Base-by-base conservation (phyloP, 2,888 invertebrate species). In the Patella depressa region DNA sequence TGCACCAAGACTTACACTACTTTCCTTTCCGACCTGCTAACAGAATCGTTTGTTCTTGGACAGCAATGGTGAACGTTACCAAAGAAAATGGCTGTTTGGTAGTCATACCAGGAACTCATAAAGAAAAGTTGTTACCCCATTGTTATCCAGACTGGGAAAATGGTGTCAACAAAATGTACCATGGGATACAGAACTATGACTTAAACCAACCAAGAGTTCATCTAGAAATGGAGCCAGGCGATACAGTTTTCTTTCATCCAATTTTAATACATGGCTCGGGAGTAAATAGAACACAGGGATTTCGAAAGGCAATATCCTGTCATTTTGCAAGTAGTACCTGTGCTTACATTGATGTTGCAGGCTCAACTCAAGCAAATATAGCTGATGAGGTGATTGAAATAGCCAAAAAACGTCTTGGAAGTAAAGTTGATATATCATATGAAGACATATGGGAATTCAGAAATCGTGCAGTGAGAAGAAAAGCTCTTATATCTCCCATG, bases 241-340 rank as follows among this genome's bases (percentile, higher is more conserved):
- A 97, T 90, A 96, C 96, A 0, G 95, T 96, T 15, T 95, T 97
- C 92, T 96, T 97, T 91, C 96, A 97, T 92, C 96, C 97, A 0
- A 89, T 95, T 19, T 91, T 97, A 14, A 93, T 97, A 59, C 97
- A 97, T 89, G 97, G 97, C 4, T 96, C 96, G 0, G 96, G 96
- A 19, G 94, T 95, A 54, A 97, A 97, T 90, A 92, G 92, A 69
- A 94, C 96, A 0, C 93, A 94, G 87, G 95, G 91, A n/a, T 92
- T 91, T 82, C 85, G 92, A 79, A 92, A 93, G 88, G 45, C 45
- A 45, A 96, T 97, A 85, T 95, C 96, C 0, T 95, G 95, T 82
- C 97, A 97, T 92, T 97, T 95, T 91, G 93, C 94, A 75, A 86
- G 85, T 59, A 94, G 94, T 29, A 93, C 94, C 59, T 95, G 95